These are phyloP conservation scores for Scaptomyza caliginosa DNA, from an alignment of 2,888 invertebrate genomes.

Conservation along the genomic window DNA sequence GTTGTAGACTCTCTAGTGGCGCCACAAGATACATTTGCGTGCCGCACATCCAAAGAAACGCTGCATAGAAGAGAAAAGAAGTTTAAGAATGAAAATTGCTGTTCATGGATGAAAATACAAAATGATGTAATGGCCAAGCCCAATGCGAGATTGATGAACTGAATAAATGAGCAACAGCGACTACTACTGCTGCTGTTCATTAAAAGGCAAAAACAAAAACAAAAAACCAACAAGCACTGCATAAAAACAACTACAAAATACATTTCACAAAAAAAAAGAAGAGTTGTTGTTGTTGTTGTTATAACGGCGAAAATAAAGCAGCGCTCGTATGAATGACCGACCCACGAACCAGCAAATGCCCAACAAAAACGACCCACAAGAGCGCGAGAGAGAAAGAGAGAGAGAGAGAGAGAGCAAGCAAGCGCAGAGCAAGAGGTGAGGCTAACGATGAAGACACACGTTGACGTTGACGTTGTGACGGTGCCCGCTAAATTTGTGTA, in stretches of 20 bases:
- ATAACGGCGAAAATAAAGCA: constrained; percentile 70
- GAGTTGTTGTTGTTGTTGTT: constrained; percentile 22
- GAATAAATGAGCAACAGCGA: constrained; percentile 8
- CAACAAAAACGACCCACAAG: constrained; percentile 34
- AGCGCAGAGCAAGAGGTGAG: constrained; percentile 11
- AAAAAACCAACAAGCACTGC: constrained; percentile 23
- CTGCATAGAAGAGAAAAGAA: constrained; percentile 31
- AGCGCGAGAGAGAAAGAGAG: constrained; percentile 14
- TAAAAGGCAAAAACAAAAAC: constrained; percentile 52
- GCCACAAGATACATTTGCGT: constrained; percentile 75
- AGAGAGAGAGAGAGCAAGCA: background rate
- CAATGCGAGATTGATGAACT: background rate
- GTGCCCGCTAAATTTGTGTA: constrained; percentile 69
- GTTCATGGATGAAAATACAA: constrained; percentile 72
- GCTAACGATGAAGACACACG: constrained; percentile 64
- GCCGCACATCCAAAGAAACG: constrained; percentile 75
- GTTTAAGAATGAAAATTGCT: constrained; percentile 57
- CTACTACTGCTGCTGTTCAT: constrained; percentile 52
- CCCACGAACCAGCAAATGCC: constrained; percentile 43
- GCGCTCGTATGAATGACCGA: constrained; percentile 62
- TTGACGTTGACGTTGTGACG: constrained; percentile 54
- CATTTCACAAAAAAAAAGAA: constrained; percentile 36
- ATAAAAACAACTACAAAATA: constrained; percentile 26
- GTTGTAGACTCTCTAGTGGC: constrained; percentile 71
- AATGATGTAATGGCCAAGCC: constrained; percentile 67